Evolutionary conservation across 2,888 invertebrate genomes (phyloP).

Genomic region (Ochropleura leucogaster): DNA sequence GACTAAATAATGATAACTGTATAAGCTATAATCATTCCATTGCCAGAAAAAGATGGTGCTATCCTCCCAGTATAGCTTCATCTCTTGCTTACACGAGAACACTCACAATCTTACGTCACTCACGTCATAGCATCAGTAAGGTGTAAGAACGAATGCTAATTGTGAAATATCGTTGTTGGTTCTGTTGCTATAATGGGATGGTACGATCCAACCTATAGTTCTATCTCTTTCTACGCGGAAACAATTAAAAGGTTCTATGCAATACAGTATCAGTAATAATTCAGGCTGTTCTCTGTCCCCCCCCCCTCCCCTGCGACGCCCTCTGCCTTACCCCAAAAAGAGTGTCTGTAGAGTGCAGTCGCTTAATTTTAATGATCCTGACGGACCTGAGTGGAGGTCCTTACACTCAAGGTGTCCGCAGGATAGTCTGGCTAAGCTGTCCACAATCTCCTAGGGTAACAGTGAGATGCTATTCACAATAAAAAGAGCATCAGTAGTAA

Average conservation of each 20-base stretch:
- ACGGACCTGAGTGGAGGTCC: neutral
- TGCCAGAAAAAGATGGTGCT: neutral
- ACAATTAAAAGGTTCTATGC: no score
- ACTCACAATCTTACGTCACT: neutral
- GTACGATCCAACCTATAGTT: neutral
- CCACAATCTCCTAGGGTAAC: no score
- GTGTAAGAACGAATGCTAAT: constrained; percentile 37
- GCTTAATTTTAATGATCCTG: neutral
- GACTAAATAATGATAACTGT: constrained; percentile 19
- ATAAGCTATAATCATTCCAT: neutral
- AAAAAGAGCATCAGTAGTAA: neutral
- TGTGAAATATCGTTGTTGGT: constrained; percentile 42
- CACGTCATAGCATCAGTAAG: neutral
- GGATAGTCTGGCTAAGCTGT: no score
- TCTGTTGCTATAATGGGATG: neutral
- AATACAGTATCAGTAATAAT: no score
- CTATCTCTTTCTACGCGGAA: no score
- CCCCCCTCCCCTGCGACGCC: neutral
- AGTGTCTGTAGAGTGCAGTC: neutral
- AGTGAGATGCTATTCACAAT: no score
- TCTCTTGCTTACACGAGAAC: neutral
- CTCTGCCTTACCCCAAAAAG: neutral
- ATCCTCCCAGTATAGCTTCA: neutral
- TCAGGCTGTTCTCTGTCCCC: no score
- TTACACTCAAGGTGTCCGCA: neutral